Base-by-base conservation (phyloP, 1,140 invertebrate genomes). In the Lordiphosa collinella region DNA sequence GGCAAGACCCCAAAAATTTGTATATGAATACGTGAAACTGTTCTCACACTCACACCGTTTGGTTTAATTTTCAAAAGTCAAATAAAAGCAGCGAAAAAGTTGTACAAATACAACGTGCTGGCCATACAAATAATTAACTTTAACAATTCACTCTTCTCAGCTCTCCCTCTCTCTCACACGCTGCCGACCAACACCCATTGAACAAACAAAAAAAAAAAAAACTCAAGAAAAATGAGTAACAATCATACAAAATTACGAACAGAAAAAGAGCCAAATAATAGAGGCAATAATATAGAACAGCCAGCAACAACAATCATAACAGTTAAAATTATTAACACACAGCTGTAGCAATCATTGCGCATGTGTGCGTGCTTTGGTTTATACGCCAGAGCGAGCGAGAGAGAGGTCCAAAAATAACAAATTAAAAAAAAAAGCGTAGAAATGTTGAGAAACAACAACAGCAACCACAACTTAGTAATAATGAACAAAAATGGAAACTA, bases 41-140 rank as follows among this genome's bases (percentile, higher is more conserved):
- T 49, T 48, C n/a, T 34, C 46, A 18, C 10, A 49, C n/a, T 13
- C 11, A 12, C 22, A 46, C 40, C 32, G 52, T 66, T 67, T 55
- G 55, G 52, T 40, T 48, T 16, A 22, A 41, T 38, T 41, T 35
- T 40, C 4, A 55, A 60, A 78, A 78, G 75, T 74, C 69, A 74
- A 78, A 74, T 50, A 69, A 29, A 57, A 70, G 59, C 47, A 46
- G 58, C 41, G 29, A 80, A 79, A 80, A 80, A 80, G 60, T 76
- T 80, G 61, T 59, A 59, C 76, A 80, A 80, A 80, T 82, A 80
- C 67, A 84, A 76, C 76, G 70, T 75, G 72, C 78, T 52, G 57
- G 61, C 66, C 82, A 76, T 76, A 84, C 67, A 82, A 82, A 82
- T 84, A 82, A 82, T 82, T 82, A 84, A 78, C 76, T 84, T 84